Evolutionary conservation across 2,797 vertebrate genomes (phyloP), one percentile per base, ranked within the genome.

Genomic region (Neomorphus geoffroyi): DNA sequence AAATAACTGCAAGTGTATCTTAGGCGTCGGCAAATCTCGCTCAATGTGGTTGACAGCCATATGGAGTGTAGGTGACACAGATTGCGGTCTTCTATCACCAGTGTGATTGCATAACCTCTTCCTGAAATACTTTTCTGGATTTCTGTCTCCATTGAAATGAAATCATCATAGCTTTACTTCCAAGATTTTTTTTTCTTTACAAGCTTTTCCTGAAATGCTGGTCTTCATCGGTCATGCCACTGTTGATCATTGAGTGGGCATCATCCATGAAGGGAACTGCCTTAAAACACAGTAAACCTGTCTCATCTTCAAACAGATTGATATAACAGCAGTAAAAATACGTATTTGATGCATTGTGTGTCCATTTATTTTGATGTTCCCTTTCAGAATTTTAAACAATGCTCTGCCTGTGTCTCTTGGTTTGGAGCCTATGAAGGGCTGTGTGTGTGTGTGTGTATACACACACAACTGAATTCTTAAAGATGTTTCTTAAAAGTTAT

Each of bases 31-130:
- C 77, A 86, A 66, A 83, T 86, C 88, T 83, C 69, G 78, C 86
- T 93, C n/a, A 7, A 2, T 86, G 67, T 13, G 61, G 4, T 66
- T 89, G 2, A 32, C n/a, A 85, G 77, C 94, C 92, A 87, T 92
- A 95, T 94, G 92, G 95, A 94, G 92, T 88, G 93, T 95, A 84
- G 86, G 86, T 88, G 93, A 95, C 89, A 91, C 85, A 94, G 94
- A 93, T 91, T 92, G 90, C 90, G 66, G 70, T 37, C 88, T 91
- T 84, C 60, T 79, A 32, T 94, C 94, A 94, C 80, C 80, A 88
- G 62, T 0, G 0, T 33, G 66, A 62, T 96, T 96, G 83, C 89
- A 92, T 96, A 96, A 95, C 81, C 28, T 80, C 57, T 73, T 72
- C 75, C 69, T 77, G 61, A 77, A 94, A 60, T 84, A 75, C 77